Base-by-base conservation (phyloP, 2,797 vertebrate genomes). In the Lerista edwardsae region DNA sequence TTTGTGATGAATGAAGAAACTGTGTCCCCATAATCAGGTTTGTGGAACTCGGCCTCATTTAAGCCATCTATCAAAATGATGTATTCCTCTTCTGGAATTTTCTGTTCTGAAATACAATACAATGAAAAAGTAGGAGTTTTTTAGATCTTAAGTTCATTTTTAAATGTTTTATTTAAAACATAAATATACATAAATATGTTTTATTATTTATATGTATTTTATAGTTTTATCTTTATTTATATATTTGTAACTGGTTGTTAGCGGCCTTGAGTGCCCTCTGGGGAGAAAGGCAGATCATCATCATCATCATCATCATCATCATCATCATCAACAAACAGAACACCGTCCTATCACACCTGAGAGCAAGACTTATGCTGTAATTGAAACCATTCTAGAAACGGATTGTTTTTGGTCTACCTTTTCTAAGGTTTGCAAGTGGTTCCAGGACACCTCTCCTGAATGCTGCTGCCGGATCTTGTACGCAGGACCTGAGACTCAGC, bases 31-130 rank as follows among this genome's bases (percentile, higher is more conserved):
- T 99, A 99, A 95, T 99, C 99, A 25, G 99, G 99, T 84, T 99
- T 99, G 91, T 99, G 99, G 94, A 99, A 99, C 94, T 99, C 99
- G 0, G 98, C 99, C 93, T 99, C 99, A 55, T 99, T 99, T 95
- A 99, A 96, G 29, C 98, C 98, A 47, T 99, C 99, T 80, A 99
- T 95, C 94, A 99, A 95, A 95, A 99, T 98, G 83, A 99, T 97
- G 92, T 97, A 97, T 91, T 99, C 98, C 83, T 99, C 98, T 90
- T 98, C 98, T 82, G 97, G 97, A 94, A 99, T 98, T 94, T 97
- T 99, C 87, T 95, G 95, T 94, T 99, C 99, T 99, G 93, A 79
- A 96, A 85, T 85, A 44, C 11, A 92, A 92, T 94, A 91, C 65
- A 74, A 82, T 41, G 44, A 62, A 72, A 91, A 89, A 83, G 51